Base-by-base conservation (phyloP, 2,797 vertebrate genomes). In the Protonibea diacanthus region DNA sequence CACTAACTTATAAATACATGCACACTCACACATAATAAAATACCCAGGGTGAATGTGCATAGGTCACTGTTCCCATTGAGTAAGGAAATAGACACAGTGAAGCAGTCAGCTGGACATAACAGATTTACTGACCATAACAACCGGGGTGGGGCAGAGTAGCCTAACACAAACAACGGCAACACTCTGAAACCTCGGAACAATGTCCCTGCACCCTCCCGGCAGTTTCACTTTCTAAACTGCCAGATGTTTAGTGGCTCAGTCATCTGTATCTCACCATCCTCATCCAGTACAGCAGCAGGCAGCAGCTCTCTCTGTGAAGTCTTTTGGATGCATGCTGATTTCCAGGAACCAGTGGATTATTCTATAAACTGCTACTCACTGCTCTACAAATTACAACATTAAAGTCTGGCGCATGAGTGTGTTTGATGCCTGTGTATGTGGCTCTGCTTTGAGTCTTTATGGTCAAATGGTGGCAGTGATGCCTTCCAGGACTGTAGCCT, bases 81-180 rank as follows among this genome's bases (percentile, higher is more conserved):
- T 66, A 70, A 89, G 86, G 86, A 91, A 92, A 90, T 78, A 72
- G 89, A 84, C 79, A 85, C 85, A 85, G 84, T 60, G 75, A 82
- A 86, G 71, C 53, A 38, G 74, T 87, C 73, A 57, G 80, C 66
- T 74, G 75, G 77, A 92, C 53, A 78, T 92, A 93, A 92, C 86
- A 83, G 90, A 90, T 93, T 94, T 93, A 92, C 89, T 75, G 90
- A 91, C 87, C 81, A 45, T 89, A 89, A 94, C 88, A 88, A 66
- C 67, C 25, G 20, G 74, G 70, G 25, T 11, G 81, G 78, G 80
- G 42, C 4, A 15, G 23, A 45, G 58, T 25, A n/a, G 85, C 81
- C 81, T 75, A 88, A 88, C 84, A 81, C 87, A 88, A 90, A 92
- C 87, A 91, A 79, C 83, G 74, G 62, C 74, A 80, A 52, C 78